Base-by-base conservation (phyloP, 2,888 invertebrate species). In the Atethmia centrago region DNA sequence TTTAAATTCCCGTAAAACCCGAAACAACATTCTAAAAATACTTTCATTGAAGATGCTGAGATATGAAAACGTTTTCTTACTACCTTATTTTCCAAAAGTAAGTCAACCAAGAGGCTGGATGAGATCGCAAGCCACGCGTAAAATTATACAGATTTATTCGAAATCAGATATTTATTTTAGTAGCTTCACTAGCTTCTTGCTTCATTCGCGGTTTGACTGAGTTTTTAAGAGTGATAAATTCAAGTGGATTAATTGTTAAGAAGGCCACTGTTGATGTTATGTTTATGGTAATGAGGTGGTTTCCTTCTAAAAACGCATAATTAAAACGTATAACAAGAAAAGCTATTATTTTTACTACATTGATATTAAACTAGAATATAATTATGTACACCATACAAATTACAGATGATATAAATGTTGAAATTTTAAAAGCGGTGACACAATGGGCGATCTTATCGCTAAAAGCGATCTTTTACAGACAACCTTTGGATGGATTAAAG, bases 61-160 rank as follows among this genome's bases (percentile, higher is more conserved):
- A 49, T 47, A 42, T 36, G 9, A 28, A 63, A 51, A 58, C 51
- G 10, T 56, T 71, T 55, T 21, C 25, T 42, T 19, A 31, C 49
- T 67, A 25, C 65, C n/a, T 66, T 53, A 66, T 31, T 61, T 62
- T 64, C 59, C 19, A 56, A 67, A 69, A 56, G 42, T 40, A 68
- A 80, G 21, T 74, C 49, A 80, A 42, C 65, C 67, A 74, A 47
- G 62, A 58, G 59, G 53, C 28, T 69, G 74, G 31, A 69, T 79
- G 62, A 69, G 64, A 81, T 71, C 67, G 59, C 28, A 81, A 80
- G 62, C 53, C 61, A 71, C n/a, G 70, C 70, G 75, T 75, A 47
- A 75, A 81, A 84, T 80, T 75, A 75, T 67, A n/a, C 70, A 80
- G 55, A 84, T 81, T 76, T 62, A 65, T 81, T 65, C 56, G 49